Evolutionary conservation across 2,113 vertebrate species (phyloP).

Genomic region (Anseranas semipalmata): DNA sequence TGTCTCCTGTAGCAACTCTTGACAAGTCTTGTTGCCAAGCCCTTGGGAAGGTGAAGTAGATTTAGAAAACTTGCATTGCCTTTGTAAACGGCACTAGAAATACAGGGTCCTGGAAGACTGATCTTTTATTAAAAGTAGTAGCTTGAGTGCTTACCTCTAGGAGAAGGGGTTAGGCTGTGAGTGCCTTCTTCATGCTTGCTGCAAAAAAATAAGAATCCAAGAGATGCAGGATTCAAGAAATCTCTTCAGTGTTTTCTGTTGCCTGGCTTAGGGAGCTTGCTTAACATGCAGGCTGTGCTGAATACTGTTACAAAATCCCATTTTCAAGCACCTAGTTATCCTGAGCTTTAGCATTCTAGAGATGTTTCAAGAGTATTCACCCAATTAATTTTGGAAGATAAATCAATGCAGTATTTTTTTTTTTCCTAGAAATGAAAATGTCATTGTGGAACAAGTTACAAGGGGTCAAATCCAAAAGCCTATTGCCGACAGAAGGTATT

Average conservation of each 20-base stretch:
- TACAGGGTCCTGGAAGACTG: background rate
- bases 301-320: background rate
- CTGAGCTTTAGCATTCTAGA: background rate
- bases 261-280: background rate
- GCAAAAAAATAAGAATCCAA: background rate
- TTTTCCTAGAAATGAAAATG: constrained; percentile 68
- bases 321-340: background rate
- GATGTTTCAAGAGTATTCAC: background rate
- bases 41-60: background rate
- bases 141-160: background rate
- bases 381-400: background rate
- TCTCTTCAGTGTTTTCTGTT: background rate
- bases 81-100: background rate
- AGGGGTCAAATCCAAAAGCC: constrained; percentile 54
- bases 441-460: constrained; percentile 71
- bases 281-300: background rate
- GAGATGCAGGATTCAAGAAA: background rate
- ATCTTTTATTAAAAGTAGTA: background rate
- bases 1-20: background rate
- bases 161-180: background rate
- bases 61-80: background rate
- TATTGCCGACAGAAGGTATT: constrained; percentile 76
- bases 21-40: background rate
- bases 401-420: background rate
- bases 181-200: background rate